Evolutionary conservation across 2,888 invertebrate genomes (phyloP).

Genomic region (Macaria notata): DNA sequence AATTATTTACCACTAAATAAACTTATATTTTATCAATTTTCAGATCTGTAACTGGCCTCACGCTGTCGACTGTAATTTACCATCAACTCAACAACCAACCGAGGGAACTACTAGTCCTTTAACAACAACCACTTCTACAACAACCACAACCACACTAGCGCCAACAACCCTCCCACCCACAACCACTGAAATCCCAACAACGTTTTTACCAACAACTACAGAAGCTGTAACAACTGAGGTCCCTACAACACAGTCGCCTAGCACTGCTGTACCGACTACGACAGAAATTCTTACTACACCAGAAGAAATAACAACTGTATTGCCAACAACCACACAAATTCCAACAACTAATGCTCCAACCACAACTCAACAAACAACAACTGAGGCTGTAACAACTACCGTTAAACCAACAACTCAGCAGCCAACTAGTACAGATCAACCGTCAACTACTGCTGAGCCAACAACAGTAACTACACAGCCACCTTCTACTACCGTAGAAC

Average conservation of each 20-base stretch:
- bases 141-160: background rate
- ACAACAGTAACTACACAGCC: background rate
- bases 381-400: background rate
- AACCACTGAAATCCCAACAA: slow-evolving; percentile 17
- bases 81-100: background rate
- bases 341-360: too few relatives aligned
- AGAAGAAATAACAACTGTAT: background rate
- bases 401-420: background rate
- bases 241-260: background rate
- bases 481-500: background rate
- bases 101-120: background rate
- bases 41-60: background rate
- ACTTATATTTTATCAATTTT: background rate
- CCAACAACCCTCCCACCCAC: slow-evolving; percentile 10
- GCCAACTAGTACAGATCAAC: background rate
- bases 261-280: slow-evolving; percentile 1
- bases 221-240: background rate
- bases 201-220: background rate
- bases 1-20: too few relatives aligned
- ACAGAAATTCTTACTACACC: background rate
- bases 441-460: background rate
- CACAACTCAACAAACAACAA: background rate
- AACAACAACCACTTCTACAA: background rate
- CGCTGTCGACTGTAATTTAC: background rate
- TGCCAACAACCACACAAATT: background rate